Evolutionary conservation across 2,113 vertebrate species (phyloP).

Genomic region (Vanacampus margaritifer): DNA sequence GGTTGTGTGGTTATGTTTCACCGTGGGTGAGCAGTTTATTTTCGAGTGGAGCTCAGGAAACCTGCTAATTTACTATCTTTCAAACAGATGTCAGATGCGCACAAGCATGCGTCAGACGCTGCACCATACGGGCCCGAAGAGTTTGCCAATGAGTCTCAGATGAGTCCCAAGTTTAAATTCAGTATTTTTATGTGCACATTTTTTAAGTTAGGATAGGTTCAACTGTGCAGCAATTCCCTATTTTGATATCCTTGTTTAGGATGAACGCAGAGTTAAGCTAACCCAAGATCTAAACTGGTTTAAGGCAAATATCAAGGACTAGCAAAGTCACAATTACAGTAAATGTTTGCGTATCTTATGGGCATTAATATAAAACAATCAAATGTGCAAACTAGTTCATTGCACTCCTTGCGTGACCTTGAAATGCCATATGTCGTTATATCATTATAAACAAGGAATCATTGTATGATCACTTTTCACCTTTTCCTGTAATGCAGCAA

Average conservation of each 20-base stretch:
- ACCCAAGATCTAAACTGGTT: not conserved
- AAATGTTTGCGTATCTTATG: too few relatives aligned
- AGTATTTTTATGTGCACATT: not conserved
- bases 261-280: not conserved
- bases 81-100: slow-evolving; percentile 58
- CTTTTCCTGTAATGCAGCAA: too few relatives aligned
- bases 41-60: slow-evolving; percentile 32
- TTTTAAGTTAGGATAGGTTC: not conserved
- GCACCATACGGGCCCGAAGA: not conserved
- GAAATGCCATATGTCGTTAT: too few relatives aligned
- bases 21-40: slow-evolving; percentile 33
- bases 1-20: slow-evolving; percentile 32
- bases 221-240: not conserved
- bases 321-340: too few relatives aligned
- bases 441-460: too few relatives aligned
- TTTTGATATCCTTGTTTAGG: not conserved
- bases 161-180: not conserved
- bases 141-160: not conserved
- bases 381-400: too few relatives aligned
- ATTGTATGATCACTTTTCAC: too few relatives aligned
- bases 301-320: not conserved
- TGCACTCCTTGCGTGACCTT: too few relatives aligned
- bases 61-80: slow-evolving; percentile 57
- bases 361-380: too few relatives aligned
- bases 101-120: slow-evolving; percentile 20